Percentiles rank a stretch among this genome's conserved stretches.
phyloP scores from a whole-genome alignment of 37 sponge, comb jelly and placozoan genomes.

The Corticium candelabrum region DNA sequence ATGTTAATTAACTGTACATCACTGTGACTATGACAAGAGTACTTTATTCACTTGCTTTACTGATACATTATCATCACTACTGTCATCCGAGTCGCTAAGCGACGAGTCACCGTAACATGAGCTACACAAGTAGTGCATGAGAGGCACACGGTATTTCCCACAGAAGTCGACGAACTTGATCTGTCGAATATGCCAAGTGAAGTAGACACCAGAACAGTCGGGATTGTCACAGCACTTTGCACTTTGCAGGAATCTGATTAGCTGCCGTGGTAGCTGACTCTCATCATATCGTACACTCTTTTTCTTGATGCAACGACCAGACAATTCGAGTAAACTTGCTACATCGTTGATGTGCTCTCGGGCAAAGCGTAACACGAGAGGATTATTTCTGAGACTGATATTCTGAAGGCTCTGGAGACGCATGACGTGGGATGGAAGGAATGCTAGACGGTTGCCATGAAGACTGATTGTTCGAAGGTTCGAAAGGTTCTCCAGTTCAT shows the following conservation, averaged over 20 bases:
- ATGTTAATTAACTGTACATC: no score
- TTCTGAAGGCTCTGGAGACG: constrained; percentile 47
- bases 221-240: constrained; percentile 79
- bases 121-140: constrained; percentile 77
- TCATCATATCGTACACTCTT: constrained; percentile 33
- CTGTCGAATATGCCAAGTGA: constrained; percentile 37
- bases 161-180: constrained; percentile 93
- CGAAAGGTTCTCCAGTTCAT: constrained; percentile 39
- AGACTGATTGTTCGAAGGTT: constrained; percentile 64
- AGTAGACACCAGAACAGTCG: constrained; percentile 75
- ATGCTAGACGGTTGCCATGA: constrained; percentile 71
- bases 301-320: constrained; percentile 39
- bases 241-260: constrained; percentile 39
- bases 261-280: constrained; percentile 22
- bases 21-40: constrained; percentile 50
- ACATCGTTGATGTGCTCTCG: constrained; percentile 45
- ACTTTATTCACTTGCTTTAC: constrained; percentile 42
- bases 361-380: constrained; percentile 63
- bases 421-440: constrained; percentile 60
- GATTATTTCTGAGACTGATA: constrained; percentile 74
- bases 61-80: constrained; percentile 21
- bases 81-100: no score
- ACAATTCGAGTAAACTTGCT: constrained; percentile 55
- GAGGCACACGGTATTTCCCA: constrained; percentile 85
- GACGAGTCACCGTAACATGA: constrained; percentile 15